Conservation (phyloP, 2,888 invertebrate species). For the Tubulanus polymorphus region DNA sequence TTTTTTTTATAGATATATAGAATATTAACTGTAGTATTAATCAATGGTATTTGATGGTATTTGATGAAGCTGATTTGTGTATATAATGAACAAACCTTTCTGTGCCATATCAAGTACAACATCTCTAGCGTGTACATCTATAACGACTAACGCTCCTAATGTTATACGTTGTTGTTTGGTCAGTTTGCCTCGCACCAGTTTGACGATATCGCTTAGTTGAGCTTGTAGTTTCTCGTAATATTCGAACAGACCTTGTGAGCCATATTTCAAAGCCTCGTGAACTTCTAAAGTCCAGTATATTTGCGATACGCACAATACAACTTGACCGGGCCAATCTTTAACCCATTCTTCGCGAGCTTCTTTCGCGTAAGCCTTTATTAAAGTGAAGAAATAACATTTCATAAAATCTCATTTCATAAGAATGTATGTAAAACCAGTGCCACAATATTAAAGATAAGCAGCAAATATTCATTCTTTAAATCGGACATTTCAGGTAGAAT, state of each 20-base stretch:
- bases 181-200: slow-evolving; percentile 76
- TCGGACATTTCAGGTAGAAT: too few species aligned
- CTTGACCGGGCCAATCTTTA: slow-evolving; percentile 87
- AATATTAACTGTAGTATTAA: too few species aligned
- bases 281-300: slow-evolving; percentile 80
- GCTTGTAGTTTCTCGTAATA: slow-evolving; percentile 60
- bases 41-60: too few species aligned
- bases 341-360: slow-evolving; percentile 71
- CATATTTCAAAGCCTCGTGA: slow-evolving; percentile 66
- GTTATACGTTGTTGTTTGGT: slow-evolving; percentile 83
- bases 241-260: slow-evolving; percentile 59
- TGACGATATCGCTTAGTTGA: slow-evolving; percentile 72
- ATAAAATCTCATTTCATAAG: background rate
- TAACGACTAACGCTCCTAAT: slow-evolving; percentile 80
- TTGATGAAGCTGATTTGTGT: too few species aligned
- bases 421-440: too few species aligned
- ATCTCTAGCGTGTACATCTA: slow-evolving; percentile 91
- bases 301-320: slow-evolving; percentile 72
- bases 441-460: too few species aligned
- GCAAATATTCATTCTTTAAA: too few species aligned
- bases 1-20: too few species aligned
- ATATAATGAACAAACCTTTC: too few species aligned
- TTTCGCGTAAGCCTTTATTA: slow-evolving; percentile 43
- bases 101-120: slow-evolving; percentile 63
- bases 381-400: too few species aligned